Base-by-base conservation (phyloP, 2,797 vertebrate species). In the Hemitrygon akajei region DNA sequence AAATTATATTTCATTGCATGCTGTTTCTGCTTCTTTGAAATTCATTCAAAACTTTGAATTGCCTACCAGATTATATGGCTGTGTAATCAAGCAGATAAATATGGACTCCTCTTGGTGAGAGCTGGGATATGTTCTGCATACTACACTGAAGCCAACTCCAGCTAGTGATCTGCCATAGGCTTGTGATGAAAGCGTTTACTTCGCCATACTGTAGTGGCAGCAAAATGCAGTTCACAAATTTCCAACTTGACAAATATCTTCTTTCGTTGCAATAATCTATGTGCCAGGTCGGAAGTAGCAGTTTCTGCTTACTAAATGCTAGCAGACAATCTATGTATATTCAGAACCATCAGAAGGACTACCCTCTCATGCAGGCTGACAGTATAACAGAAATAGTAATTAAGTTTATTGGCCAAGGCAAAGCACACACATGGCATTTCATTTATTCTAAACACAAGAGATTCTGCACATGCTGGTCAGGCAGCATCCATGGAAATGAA, bases 321-420 rank as follows among this genome's bases (percentile, higher is more conserved):
- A 94, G 79, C 73, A 94, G 25, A 93, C 94, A 94, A 47, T 47
- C 47, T 93, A 2, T 0, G 82, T 30, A 37, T 34, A 12, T 3
- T 14, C 71, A 93, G 95, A 4, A 20, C 40, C 63, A 2, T 30
- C 69, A 93, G 73, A n/a, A 27, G 73, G 71, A 30, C 37, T 75
- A n/a, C 3, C 16, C 87, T 14, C 27, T 75, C 25, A 18, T 94
- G 47, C 47, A 56, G 87, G 3, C 10, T 20, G 87, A 94, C 6
- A 3, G 60, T 40, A 37, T 82, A 93, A 92, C 18, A 63, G 4
- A 94, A 37, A 18, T 93, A 93, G 0, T 20, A 7, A 0, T 87
- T 81, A 66, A 60, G 4, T 93, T 86, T 79, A 3, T 87, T 84
- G 11, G 80, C 92, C 89, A 37, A 0, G 7, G 76, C 81, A 94